Conservation (phyloP, 2,113 vertebrate species). For the Spheniscus mendiculus region DNA sequence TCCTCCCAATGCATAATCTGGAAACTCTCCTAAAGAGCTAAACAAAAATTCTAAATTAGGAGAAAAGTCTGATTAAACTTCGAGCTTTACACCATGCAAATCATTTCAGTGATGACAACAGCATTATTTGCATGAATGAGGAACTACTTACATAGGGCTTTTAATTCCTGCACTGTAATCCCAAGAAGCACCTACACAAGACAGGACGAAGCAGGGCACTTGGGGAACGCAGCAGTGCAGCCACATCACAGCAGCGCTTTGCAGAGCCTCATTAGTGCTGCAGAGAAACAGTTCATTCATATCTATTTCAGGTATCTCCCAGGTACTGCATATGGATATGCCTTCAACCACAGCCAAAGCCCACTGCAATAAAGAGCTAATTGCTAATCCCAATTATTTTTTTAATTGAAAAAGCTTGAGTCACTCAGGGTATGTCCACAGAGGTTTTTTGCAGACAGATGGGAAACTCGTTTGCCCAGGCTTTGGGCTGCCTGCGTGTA, state of each 20-base stretch:
- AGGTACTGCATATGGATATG: background rate
- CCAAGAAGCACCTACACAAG: too few species aligned
- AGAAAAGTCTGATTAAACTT: background rate
- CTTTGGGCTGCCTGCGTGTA: background rate
- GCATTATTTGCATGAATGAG: background rate
- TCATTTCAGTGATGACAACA: background rate
- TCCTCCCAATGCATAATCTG: background rate
- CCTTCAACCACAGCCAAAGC: background rate
- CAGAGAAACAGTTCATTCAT: background rate
- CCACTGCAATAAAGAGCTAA: background rate
- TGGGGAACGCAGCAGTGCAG: background rate
- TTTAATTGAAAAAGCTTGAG: background rate
- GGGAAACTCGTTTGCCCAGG: background rate
- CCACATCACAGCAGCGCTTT: background rate
- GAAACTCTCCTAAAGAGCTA: background rate
- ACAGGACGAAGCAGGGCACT: background rate
- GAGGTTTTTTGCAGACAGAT: background rate
- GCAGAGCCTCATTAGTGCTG: background rate
- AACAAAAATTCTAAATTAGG: background rate
- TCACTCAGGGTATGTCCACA: background rate
- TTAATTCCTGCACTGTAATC: background rate
- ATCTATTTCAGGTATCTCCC: background rate
- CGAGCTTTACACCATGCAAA: background rate
- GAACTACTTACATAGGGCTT: background rate
- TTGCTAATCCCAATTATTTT: background rate